Evolutionary conservation across 1,140 invertebrate genomes (phyloP).

Genomic region (Periplaneta americana): DNA sequence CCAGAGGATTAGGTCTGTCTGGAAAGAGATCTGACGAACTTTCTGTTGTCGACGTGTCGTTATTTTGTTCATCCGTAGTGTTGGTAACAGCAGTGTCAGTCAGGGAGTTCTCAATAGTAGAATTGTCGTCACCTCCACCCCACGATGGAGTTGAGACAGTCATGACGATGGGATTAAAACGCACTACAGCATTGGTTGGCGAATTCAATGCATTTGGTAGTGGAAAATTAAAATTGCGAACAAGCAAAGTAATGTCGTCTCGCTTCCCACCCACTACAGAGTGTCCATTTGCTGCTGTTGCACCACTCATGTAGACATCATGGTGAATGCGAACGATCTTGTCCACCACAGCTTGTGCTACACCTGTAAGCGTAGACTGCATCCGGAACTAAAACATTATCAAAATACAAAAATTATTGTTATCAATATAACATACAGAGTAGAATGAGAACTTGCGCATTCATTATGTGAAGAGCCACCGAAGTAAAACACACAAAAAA

Average conservation of each 20-base stretch:
- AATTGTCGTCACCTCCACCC: constrained; percentile 6
- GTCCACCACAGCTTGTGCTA: constrained; percentile 83
- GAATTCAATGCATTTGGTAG: constrained; percentile 55
- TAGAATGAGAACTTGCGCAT: too few relatives aligned
- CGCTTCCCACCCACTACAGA: constrained; percentile 39
- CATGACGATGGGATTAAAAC: constrained; percentile 52
- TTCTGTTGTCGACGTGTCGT: constrained; percentile 7
- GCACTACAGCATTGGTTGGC: constrained; percentile 40
- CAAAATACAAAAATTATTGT: constrained; percentile 3
- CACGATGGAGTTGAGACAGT: constrained; percentile 27
- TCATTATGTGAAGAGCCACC: neutral
- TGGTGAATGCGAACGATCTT: constrained; percentile 80
- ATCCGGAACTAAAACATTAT: constrained; percentile 63
- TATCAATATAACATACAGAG: too few relatives aligned
- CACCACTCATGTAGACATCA: constrained; percentile 66
- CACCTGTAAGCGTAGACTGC: constrained; percentile 72
- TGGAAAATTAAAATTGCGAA: constrained; percentile 82
- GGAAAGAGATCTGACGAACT: constrained; percentile 10
- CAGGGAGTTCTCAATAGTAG: constrained; percentile 2
- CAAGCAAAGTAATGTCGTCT: constrained; percentile 78
- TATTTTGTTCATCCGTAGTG: constrained; percentile 13
- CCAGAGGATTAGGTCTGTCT: constrained; percentile 21
- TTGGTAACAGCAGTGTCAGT: neutral
- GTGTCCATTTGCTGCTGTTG: constrained; percentile 19
- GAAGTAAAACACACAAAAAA: neutral